Conservation (phyloP, 2,113 vertebrate species). For the Oxyura jamaicensis region DNA sequence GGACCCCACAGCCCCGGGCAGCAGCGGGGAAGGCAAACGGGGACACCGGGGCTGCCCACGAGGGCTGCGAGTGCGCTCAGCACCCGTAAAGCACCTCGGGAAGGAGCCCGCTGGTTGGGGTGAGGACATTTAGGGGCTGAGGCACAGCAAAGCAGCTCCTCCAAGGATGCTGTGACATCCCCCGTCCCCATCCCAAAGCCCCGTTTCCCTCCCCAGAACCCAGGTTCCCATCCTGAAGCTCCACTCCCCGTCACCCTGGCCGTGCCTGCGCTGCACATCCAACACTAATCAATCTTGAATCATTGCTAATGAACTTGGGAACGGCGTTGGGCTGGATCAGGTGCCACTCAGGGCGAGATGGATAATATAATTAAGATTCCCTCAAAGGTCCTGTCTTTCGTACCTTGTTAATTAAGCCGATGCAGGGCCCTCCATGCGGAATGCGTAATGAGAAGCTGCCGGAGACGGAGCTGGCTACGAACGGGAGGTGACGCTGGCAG, state of each 20-base stretch:
- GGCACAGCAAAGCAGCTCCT: neutral
- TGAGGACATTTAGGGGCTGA: accelerated
- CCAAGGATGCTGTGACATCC: neutral
- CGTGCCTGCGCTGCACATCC: neutral
- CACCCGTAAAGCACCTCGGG: neutral
- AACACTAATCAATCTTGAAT: conserved; percentile 54
- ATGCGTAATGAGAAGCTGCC: conserved; percentile 35
- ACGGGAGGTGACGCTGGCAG: neutral
- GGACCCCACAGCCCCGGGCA: neutral
- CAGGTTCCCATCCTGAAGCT: neutral
- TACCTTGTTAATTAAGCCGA: conserved; percentile 72
- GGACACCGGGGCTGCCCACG: neutral
- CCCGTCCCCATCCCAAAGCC: neutral
- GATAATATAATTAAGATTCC: conserved; percentile 72
- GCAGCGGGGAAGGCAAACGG: neutral
- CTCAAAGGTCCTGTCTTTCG: conserved; percentile 61
- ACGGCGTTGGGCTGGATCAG: conserved; percentile 56
- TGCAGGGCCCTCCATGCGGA: conserved; percentile 9
- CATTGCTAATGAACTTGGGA: conserved; percentile 63
- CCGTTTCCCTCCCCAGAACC: neutral
- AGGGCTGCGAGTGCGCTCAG: neutral
- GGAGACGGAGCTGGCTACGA: neutral
- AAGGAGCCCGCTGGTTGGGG: neutral
- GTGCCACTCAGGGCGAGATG: conserved; percentile 65
- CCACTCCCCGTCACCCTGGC: neutral